Evolutionary conservation across 1,140 invertebrate genomes (phyloP).

Genomic region (Arion vulgaris): DNA sequence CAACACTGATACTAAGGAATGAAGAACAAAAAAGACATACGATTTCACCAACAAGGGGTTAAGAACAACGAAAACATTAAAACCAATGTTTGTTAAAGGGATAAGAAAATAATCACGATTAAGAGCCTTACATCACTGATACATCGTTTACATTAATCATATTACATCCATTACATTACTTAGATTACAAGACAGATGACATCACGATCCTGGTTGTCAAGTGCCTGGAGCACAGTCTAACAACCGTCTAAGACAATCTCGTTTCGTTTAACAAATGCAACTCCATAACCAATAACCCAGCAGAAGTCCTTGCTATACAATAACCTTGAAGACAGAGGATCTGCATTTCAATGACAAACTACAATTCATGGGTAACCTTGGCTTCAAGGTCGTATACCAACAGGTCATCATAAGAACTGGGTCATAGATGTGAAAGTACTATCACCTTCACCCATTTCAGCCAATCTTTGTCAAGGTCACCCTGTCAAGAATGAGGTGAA

Average conservation of each 20-base stretch:
- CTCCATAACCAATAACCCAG: neutral
- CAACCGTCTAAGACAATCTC: slow-evolving; percentile 14
- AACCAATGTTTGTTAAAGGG: too few relatives aligned
- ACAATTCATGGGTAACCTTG: neutral
- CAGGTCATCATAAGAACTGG: neutral
- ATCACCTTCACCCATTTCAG: neutral
- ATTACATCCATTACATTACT: too few relatives aligned
- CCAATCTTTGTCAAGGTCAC: neutral
- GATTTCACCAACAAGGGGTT: too few relatives aligned
- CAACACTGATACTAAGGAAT: too few relatives aligned
- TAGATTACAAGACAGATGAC: too few relatives aligned
- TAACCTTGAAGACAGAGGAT: neutral
- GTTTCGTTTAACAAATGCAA: slow-evolving; percentile 1
- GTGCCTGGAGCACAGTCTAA: too few relatives aligned
- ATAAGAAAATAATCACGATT: too few relatives aligned
- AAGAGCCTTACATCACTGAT: too few relatives aligned
- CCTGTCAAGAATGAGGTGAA: slow-evolving; percentile 13
- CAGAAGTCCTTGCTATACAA: neutral
- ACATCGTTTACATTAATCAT: too few relatives aligned
- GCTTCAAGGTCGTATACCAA: neutral
- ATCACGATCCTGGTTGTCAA: too few relatives aligned
- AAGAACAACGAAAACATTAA: too few relatives aligned
- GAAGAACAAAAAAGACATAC: too few relatives aligned
- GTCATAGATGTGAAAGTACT: neutral
- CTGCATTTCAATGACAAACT: neutral